Conservation (phyloP, 2,888 invertebrate genomes). For the Carcina quercana region DNA sequence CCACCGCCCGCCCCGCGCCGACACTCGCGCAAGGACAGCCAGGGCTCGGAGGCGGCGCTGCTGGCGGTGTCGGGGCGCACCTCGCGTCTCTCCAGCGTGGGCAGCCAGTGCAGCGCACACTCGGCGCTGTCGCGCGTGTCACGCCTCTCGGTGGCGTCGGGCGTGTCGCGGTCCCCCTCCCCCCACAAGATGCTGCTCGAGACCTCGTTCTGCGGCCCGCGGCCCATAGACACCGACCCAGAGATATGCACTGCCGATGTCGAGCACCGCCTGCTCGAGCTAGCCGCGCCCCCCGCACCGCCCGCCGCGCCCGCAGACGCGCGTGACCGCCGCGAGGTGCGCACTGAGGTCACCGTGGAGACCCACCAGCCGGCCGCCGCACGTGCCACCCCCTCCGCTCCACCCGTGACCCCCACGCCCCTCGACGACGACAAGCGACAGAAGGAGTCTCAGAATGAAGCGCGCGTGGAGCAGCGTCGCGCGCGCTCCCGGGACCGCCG, state of each 20-base stretch:
- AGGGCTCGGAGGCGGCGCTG: conserved; percentile 84
- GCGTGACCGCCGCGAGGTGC: conserved; percentile 48
- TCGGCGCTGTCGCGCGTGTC: conserved; percentile 56
- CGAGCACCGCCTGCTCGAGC: conserved; percentile 57
- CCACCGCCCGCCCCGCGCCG: conserved; percentile 37
- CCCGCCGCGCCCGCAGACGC: conserved; percentile 32
- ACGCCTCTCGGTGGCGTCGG: conserved; percentile 66
- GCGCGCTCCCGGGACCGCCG: conserved; percentile 41
- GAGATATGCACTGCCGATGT: conserved; percentile 63
- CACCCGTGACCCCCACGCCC: conserved; percentile 13
- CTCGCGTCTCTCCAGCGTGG: conserved; percentile 89
- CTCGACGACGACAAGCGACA: conserved; percentile 39
- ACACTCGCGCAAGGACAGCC: conserved; percentile 81
- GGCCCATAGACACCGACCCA: conserved; percentile 76
- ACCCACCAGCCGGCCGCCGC: conserved; percentile 12
- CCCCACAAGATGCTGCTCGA: conserved; percentile 94
- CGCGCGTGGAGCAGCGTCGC: conserved; percentile 41
- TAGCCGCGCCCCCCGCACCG: conserved; percentile 23
- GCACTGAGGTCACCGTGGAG: conserved; percentile 54
- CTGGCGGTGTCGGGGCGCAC: conserved; percentile 84
- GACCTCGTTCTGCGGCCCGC: conserved; percentile 92
- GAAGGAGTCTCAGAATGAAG: conserved; percentile 45
- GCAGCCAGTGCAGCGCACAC: conserved; percentile 82
- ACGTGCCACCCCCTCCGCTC: conserved; percentile 8
- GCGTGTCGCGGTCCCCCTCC: conserved; percentile 83